Percentiles rank a stretch among this genome's conserved stretches.
Evolutionary conservation across 2,888 invertebrate species (phyloP).

Genomic region (Euproctis similis): DNA sequence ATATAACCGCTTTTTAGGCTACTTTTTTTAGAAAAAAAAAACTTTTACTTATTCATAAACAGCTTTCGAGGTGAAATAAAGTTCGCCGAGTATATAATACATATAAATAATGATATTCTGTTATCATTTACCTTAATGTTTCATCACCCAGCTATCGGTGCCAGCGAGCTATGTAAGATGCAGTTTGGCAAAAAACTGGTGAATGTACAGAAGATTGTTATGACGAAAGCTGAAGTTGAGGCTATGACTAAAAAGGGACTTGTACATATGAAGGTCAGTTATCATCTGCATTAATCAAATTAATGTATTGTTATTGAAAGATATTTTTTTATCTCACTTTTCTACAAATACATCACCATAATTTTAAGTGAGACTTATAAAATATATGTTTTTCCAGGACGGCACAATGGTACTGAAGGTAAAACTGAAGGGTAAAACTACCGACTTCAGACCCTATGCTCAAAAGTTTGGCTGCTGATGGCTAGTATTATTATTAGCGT

Average conservation of each 20-base stretch:
- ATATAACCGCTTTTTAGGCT: no score
- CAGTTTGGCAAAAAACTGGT: conserved; percentile 78
- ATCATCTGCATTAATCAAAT: no score
- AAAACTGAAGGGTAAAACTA: conserved; percentile 45
- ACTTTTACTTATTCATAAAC: no score
- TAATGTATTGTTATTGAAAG: neutral
- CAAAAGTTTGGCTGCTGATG: conserved; percentile 36
- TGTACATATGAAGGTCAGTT: conserved; percentile 75
- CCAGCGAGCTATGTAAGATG: conserved; percentile 63
- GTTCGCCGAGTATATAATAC: no score
- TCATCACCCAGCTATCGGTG: conserved; percentile 34
- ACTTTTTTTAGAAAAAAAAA: no score
- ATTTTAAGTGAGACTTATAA: no score
- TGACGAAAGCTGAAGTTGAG: conserved; percentile 80
- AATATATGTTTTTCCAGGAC: conserved; percentile 46
- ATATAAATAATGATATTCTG: no score
- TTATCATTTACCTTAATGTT: no score
- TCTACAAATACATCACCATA: neutral
- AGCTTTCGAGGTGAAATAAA: no score
- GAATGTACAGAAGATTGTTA: conserved; percentile 79
- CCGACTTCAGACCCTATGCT: conserved; percentile 41
- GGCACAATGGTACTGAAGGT: conserved; percentile 70
- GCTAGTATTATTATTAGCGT: conserved; percentile 22
- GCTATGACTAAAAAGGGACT: conserved; percentile 81
- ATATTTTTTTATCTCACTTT: conserved; percentile 7